Evolutionary conservation across 2,797 vertebrate genomes (phyloP).

Genomic region (Coluber constrictor): DNA sequence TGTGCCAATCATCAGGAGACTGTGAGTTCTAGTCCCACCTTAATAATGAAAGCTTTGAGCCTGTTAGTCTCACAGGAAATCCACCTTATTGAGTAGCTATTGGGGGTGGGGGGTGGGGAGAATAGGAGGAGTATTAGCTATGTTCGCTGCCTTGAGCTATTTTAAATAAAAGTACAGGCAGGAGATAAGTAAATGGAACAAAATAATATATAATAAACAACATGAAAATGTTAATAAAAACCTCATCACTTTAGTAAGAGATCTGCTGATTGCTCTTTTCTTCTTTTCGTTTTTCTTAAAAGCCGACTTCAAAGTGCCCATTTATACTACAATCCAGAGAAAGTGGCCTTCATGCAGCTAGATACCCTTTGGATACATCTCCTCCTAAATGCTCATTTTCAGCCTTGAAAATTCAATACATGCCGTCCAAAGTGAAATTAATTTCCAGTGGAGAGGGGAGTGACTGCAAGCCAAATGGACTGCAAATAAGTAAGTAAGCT

Average conservation of each 20-base stretch:
- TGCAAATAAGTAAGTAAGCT: neutral
- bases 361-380: neutral
- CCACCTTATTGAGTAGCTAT: neutral
- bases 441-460: neutral
- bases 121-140: neutral
- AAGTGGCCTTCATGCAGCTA: neutral
- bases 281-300: neutral
- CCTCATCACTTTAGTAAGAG: neutral
- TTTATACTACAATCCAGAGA: neutral
- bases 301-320: neutral
- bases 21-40: too few species aligned
- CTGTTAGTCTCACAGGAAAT: too few species aligned
- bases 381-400: neutral
- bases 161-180: neutral
- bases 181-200: neutral
- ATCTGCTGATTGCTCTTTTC: neutral
- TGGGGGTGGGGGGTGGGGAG: rapidly evolving
- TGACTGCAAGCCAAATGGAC: neutral
- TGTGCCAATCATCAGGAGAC: too few species aligned
- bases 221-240: neutral
- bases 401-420: neutral
- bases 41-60: too few species aligned
- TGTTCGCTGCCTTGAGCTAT: neutral
- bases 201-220: neutral
- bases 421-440: neutral